These are phyloP conservation scores for Tichodroma muraria DNA, from an alignment of 2,113 vertebrate genomes.

Conservation along the genomic window DNA sequence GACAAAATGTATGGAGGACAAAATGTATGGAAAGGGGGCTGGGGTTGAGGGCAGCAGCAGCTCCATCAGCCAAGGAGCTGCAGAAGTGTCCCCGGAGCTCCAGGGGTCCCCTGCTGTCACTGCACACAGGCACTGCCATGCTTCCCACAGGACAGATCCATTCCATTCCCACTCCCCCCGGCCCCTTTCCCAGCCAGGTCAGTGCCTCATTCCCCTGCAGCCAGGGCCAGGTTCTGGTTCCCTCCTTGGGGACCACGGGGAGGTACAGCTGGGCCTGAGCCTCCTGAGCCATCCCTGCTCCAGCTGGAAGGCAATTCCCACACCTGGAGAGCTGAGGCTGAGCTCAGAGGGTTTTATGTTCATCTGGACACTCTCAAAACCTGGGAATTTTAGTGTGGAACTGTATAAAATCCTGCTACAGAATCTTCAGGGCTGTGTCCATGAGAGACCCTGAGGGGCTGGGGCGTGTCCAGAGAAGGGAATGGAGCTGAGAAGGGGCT, in stretches of 20 bases:
- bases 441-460: not conserved
- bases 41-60: not conserved
- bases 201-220: not conserved
- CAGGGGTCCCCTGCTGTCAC: not conserved
- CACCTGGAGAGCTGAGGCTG: not conserved
- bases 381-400: not conserved
- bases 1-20: too few relatives aligned
- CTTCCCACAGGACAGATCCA: not conserved
- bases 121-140: rapidly evolving
- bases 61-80: rapidly evolving
- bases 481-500: not conserved
- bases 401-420: rapidly evolving
- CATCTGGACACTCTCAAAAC: not conserved
- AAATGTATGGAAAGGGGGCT: too few relatives aligned
- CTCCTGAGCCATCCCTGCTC: not conserved
- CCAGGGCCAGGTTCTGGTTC: not conserved
- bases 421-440: not conserved
- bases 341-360: rapidly evolving
- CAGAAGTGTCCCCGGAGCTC: not conserved
- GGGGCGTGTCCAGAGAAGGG: too few relatives aligned
- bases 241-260: not conserved
- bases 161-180: too few relatives aligned
- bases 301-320: not conserved
- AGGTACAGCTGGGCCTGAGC: not conserved
- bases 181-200: not conserved